Base-by-base conservation (phyloP, 2,797 vertebrate genomes). In the Gymnothorax reevesii region DNA sequence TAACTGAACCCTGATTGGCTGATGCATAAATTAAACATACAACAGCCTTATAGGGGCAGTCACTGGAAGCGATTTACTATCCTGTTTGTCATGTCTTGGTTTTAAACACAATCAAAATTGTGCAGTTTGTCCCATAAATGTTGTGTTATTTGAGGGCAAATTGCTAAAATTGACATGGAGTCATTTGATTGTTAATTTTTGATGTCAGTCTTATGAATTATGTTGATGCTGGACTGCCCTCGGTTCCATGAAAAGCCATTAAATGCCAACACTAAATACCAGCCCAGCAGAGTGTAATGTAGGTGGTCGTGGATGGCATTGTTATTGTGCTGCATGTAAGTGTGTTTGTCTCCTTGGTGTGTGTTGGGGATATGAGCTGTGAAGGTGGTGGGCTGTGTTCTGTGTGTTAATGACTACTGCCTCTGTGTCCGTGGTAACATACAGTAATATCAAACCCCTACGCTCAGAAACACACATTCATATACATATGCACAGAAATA, bases 251-350 rank as follows among this genome's bases (percentile, higher is more conserved):
- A 1, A 42, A 42, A 42, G 33, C 33, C 33, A 42, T 42, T 42
- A 42, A 42, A 42, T 42, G 2, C 33, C 33, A 42, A 42, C 33
- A 42, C 33, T 25, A 66, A n/a, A 57, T 83, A n/a, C 25, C 59
- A 59, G 59, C 57, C 17, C 20, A 57, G 20, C 33, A 57, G n/a
- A 33, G 13, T 87, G 66, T 54, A 84, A 59, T 62, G 33, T 25
- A 80, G 73, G 83, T 73, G 60, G 42, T 80, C 71, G 79, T 83
- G 49, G 6, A 66, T 66, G 83, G 25, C 85, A 57, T 86, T 89
- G 87, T 91, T 85, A 69, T 85, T 88, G 93, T 88, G 92, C 85
- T 92, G 95, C 95, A 94, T 95, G 94, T 88, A 89, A 88, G 87
- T 89, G 88, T 87, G 88, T 82, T 88, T 84, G 77, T 92, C 86